Base-by-base conservation (phyloP, 2,888 invertebrate genomes). In the Campoletis raptor region DNA sequence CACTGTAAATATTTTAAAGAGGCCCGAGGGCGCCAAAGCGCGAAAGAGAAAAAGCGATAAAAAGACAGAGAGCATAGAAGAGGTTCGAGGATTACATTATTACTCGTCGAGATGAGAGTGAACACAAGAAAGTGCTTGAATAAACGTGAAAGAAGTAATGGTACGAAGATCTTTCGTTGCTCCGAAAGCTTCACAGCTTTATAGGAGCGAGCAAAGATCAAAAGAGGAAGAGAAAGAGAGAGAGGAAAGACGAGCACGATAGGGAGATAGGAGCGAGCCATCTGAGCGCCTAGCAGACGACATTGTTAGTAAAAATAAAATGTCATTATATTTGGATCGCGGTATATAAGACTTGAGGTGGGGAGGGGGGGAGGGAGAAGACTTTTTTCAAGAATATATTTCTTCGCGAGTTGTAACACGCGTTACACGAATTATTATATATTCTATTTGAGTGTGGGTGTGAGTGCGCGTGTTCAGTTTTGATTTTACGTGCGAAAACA, bases 301-400 rank as follows among this genome's bases (percentile, higher is more conserved):
- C 91, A 90, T 89, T 90, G 91, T 91, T 91, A 91, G 93, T 93
- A 93, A 92, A 92, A 93, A 93, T 91, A 92, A 93, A 91, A 89
- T 92, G 91, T 89, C 90, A 91, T 91, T 91, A 89, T 90, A 92
- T 93, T 91, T 92, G 92, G 91, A 92, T 88, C 88, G 87, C 87
- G 84, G 81, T 83, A 57, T 57, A 42, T 67, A 24, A 73, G 77
- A 82, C 88, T 86, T 77, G 86, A 85, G 90, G 90, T 81, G 87
- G 81, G 86, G 82, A 61, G 78, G 85, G 90, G 83, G 88, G 82
- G 87, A 82, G 67, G 76, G 73, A 54, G 84, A 21, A 52, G 6
- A 21, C 10, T 72, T 72, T 83, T 80, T 83, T 78, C 66, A 36
- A 72, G 69, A 76, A 81, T 76, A 81, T 70, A 80, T 67, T 21